Base-by-base conservation (phyloP, 2,113 vertebrate species). In the Urocynchramus pylzowi region DNA sequence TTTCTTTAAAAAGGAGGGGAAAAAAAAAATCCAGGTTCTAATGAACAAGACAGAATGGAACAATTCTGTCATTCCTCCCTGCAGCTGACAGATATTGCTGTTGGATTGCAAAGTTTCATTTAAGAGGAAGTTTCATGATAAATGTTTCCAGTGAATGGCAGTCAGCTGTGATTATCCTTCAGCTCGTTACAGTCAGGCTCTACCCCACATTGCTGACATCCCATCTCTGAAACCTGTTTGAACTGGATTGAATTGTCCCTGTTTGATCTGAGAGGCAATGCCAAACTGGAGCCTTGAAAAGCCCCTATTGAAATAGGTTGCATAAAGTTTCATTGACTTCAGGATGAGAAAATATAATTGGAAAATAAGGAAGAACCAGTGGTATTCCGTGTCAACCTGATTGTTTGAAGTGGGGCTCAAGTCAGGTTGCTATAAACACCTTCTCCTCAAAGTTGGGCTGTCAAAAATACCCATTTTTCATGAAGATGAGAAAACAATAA, bases 61-160 rank as follows among this genome's bases (percentile, higher is more conserved):
- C 50, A 93, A 71, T 57, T 56, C 50, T 87, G 54, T 52, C 47
- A 65, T 73, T 78, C 80, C 74, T 78, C 37, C 57, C 44, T 74
- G 87, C 65, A n/a, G 64, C 35, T 95, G 90, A 78, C 85, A 92
- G 93, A 50, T 65, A 61, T 53, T 93, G 89, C 84, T 95, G 74
- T 63, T 93, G 81, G 77, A 91, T 88, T 92, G 57, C 84, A 88
- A 86, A 87, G 56, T 95, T 96, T 86, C 54, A 79, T 91, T 92
- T 50, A 71, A 84, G 89, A 71, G 92, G 79, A 94, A 91, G 91
- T 95, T 97, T 45, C 6, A 16, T 85, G 81, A 79, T 68, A 74
- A 96, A 94, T 57, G 77, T 91, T 96, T 90, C 20, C 67, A 90
- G 4, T 59, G 92, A 90, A 76, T n/a, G 53, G 63, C 52, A 94